Evolutionary conservation across 2,113 vertebrate genomes (phyloP).

Genomic region (Poeciliopsis retropinna): DNA sequence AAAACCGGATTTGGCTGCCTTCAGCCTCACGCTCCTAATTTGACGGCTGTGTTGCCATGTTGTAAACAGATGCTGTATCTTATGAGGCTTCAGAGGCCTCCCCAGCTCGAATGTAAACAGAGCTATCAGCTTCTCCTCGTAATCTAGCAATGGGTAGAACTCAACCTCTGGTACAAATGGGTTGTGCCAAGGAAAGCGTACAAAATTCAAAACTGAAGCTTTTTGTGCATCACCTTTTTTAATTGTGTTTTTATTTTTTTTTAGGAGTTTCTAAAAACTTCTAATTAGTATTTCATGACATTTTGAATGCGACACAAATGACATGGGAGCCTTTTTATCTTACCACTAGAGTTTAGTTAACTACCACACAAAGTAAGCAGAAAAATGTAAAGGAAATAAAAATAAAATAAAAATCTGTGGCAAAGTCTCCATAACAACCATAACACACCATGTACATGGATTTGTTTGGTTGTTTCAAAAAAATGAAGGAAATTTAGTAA

Average conservation of each 20-base stretch:
- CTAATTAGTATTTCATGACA: no score
- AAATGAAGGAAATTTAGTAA: no score
- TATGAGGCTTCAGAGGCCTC: conserved; percentile 13
- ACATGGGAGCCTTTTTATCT: no score
- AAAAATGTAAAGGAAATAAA: no score
- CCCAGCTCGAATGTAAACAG: conserved; percentile 20
- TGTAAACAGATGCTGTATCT: conserved; percentile 12
- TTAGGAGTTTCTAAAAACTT: neutral
- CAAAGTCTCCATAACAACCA: no score
- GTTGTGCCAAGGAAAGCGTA: neutral
- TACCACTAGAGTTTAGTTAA: no score
- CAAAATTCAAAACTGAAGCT: neutral
- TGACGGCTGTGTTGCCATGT: conserved; percentile 2
- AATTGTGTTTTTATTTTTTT: neutral
- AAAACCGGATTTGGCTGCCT: neutral
- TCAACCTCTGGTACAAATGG: neutral
- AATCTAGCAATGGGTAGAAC: neutral
- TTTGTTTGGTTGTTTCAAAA: no score
- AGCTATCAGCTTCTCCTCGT: conserved; percentile 1
- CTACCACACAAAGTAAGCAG: no score
- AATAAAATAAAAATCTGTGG: no score
- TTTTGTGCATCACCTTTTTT: neutral
- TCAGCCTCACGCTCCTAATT: neutral
- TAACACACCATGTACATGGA: no score
- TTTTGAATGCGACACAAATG: no score